A percentile compares a stretch with the other conserved stretches of the same genome.
These are phyloP conservation scores for Todiramphus chloris DNA, from an alignment of 2,113 vertebrate genomes.

Conservation along the genomic window DNA sequence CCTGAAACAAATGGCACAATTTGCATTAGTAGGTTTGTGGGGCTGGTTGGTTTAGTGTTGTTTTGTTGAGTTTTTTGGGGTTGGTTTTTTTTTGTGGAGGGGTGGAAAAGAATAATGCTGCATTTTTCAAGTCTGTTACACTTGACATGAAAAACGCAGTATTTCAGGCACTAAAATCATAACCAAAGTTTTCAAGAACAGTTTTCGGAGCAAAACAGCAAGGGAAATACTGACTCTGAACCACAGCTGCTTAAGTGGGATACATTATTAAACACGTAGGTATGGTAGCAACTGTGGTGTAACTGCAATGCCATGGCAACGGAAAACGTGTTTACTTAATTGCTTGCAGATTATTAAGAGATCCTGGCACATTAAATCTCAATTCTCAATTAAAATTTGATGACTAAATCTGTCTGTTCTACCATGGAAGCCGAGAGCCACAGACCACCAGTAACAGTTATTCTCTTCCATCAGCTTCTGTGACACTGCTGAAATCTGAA, in stretches of 20 bases:
- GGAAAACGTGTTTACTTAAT: not conserved
- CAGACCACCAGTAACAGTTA: not conserved
- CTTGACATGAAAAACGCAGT: not conserved
- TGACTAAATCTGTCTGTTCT: not conserved
- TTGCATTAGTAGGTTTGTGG: not conserved
- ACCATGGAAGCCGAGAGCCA: not conserved
- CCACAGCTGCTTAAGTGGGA: not conserved
- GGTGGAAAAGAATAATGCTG: accelerated
- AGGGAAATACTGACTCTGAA: not conserved
- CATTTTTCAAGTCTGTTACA: not conserved
- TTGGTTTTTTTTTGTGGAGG: not conserved
- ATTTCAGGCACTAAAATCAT: not conserved
- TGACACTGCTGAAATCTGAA: not conserved
- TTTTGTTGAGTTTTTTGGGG: not conserved
- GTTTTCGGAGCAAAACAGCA: not conserved
- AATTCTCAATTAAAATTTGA: not conserved
- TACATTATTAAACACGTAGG: not conserved
- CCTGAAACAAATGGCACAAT: slow-evolving; percentile 66
- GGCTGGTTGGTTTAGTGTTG: not conserved
- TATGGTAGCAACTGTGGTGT: not conserved
- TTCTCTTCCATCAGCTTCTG: not conserved
- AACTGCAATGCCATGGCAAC: slow-evolving; percentile 38
- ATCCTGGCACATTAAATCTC: not conserved
- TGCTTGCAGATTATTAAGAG: not conserved
- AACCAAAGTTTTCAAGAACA: not conserved